Conservation (phyloP, 2,113 vertebrate genomes). For the Pluvianellus socialis region DNA sequence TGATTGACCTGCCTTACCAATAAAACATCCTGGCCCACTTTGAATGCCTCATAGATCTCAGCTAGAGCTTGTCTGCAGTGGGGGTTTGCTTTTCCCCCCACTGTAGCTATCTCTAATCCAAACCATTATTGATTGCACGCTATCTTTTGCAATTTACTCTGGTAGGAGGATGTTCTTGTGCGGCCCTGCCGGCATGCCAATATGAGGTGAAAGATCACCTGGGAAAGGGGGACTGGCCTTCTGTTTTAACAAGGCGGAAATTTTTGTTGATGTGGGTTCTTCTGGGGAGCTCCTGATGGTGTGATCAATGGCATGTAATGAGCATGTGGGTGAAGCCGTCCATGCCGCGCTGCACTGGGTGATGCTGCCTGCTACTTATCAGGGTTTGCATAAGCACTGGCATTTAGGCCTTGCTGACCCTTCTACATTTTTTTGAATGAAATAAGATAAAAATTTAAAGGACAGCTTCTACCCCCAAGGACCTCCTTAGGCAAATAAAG, state of each 20-base stretch:
- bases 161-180: not conserved
- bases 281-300: not conserved
- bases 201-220: not conserved
- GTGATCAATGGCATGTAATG: not conserved
- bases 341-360: too few species aligned
- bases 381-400: not conserved
- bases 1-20: constrained; percentile 69
- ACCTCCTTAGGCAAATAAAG: not conserved
- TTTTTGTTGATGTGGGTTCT: not conserved
- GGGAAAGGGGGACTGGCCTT: not conserved
- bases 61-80: not conserved
- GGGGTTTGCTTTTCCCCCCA: not conserved
- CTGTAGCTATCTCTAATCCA: not conserved
- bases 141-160: not conserved
- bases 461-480: not conserved
- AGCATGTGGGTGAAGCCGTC: not conserved
- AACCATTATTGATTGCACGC: not conserved
- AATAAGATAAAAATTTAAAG: not conserved
- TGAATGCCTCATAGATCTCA: constrained; percentile 56
- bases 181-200: not conserved
- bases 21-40: constrained; percentile 55
- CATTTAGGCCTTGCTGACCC: not conserved
- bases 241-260: not conserved
- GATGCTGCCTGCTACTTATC: not conserved
- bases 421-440: not conserved